Percentiles rank a stretch among this genome's conserved stretches.
These are phyloP conservation scores for Rotaria sp. DNA, from an alignment of 2,888 invertebrate species.

Conservation along the genomic window DNA sequence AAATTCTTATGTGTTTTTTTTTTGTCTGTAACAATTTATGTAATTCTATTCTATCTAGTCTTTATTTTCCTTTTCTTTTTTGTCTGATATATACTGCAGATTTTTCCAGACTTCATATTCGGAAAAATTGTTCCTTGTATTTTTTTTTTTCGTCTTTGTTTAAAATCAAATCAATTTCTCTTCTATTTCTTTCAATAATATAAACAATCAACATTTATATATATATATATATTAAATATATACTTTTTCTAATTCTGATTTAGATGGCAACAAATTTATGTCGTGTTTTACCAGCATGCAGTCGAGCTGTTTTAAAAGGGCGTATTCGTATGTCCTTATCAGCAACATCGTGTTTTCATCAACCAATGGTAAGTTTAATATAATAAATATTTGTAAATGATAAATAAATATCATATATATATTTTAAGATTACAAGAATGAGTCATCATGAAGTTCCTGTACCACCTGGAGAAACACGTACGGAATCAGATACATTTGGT, in stretches of 20 bases:
- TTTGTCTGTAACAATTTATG: not conserved
- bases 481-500: conserved; percentile 84
- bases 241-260: not conserved
- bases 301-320: not conserved
- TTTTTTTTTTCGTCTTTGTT: not conserved
- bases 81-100: not conserved
- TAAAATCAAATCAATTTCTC: not conserved
- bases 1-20: not conserved
- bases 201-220: not conserved
- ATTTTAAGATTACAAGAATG: not conserved
- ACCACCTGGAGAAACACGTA: conserved; percentile 50
- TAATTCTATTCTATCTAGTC: not conserved
- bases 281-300: not conserved
- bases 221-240: not conserved
- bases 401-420: too few species aligned
- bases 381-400: too few species aligned
- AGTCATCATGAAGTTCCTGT: not conserved
- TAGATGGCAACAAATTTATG: not conserved
- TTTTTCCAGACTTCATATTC: not conserved
- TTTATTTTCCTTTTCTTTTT: not conserved
- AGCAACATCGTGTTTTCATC: not conserved
- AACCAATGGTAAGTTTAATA: not conserved
- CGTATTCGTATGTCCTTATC: not conserved
- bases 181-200: not conserved
- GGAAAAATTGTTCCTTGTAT: not conserved